Percentiles rank a stretch among this genome's conserved stretches.
Evolutionary conservation across 2,113 vertebrate genomes (phyloP).

Genomic region (Damaliscus lunatus): DNA sequence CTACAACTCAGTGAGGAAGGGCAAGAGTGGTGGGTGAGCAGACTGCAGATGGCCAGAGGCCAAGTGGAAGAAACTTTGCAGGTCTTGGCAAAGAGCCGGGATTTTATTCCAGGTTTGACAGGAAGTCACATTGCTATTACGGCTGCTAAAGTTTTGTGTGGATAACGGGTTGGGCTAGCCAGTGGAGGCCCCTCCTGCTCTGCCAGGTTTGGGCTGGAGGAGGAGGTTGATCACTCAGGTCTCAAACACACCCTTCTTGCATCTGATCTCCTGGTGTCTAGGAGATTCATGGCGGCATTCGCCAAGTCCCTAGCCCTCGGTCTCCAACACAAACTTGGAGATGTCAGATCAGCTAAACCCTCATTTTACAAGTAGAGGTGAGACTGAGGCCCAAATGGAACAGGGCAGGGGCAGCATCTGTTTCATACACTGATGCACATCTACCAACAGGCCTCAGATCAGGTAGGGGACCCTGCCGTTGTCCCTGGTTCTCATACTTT

Average conservation of each 20-base stretch:
- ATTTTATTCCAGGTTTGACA: background rate
- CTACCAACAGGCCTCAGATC: background rate
- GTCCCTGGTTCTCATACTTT: background rate
- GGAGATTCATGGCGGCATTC: background rate
- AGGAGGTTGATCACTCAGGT: background rate
- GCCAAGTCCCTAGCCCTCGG: background rate
- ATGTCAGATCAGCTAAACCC: background rate
- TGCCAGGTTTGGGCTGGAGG: background rate
- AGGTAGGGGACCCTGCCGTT: background rate
- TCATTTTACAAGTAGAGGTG: background rate
- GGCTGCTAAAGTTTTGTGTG: background rate
- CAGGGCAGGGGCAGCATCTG: background rate
- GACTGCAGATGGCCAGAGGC: background rate
- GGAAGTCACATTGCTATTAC: background rate
- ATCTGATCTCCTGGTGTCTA: background rate
- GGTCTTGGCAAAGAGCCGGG: background rate
- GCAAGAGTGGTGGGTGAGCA: rapidly evolving
- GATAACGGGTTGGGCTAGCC: background rate
- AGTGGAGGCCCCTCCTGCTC: background rate
- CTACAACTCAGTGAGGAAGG: background rate
- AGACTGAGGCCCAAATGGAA: background rate
- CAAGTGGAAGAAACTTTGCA: background rate
- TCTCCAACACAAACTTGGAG: background rate
- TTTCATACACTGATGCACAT: background rate
- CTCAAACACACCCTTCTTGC: background rate